phyloP scores from a whole-genome alignment of 2,797 vertebrate genomes.

The Chrosomus eos region DNA sequence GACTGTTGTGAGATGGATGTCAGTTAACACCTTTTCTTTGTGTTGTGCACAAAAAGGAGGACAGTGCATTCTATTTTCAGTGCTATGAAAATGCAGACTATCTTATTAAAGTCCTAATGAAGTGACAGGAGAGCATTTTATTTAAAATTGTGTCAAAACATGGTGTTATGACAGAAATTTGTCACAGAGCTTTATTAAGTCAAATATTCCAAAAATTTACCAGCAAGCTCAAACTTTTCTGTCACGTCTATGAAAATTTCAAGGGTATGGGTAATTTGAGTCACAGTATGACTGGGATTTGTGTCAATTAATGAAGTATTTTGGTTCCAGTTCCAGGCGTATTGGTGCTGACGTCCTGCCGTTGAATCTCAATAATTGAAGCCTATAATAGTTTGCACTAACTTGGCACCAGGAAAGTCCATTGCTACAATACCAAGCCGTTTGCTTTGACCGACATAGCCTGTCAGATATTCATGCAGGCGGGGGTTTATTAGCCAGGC shows the following conservation, averaged over 20 bases:
- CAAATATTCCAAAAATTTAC: not conserved
- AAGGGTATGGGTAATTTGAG: conserved; percentile 1
- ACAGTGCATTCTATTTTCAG: conserved; percentile 8
- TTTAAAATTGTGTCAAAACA: conserved; percentile 6
- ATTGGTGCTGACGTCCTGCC: not conserved
- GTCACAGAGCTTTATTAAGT: conserved; percentile 10
- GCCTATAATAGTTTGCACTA: conserved; percentile 78
- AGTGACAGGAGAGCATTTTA: conserved; percentile 23
- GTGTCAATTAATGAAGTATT: conserved; percentile 25
- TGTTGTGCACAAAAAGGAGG: not conserved
- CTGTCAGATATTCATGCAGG: conserved; percentile 76
- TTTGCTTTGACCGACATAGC: conserved; percentile 58
- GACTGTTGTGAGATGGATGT: conserved; percentile 13
- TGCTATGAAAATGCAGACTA: conserved; percentile 7
- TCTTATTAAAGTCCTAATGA: conserved; percentile 19
- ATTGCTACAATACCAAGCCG: conserved; percentile 83
- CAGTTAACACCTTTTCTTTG: conserved; percentile 15
- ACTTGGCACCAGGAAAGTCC: conserved; percentile 82
- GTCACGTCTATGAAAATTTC: not conserved
- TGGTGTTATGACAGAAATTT: conserved; percentile 24
- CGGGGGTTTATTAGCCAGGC: conserved; percentile 76
- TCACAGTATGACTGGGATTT: conserved; percentile 7
- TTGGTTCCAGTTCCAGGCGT: not conserved
- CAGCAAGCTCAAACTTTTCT: conserved; percentile 16
- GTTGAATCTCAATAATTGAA: conserved; percentile 70